Conservation (phyloP, 2,113 vertebrate genomes). For the Epinephelus lanceolatus region DNA sequence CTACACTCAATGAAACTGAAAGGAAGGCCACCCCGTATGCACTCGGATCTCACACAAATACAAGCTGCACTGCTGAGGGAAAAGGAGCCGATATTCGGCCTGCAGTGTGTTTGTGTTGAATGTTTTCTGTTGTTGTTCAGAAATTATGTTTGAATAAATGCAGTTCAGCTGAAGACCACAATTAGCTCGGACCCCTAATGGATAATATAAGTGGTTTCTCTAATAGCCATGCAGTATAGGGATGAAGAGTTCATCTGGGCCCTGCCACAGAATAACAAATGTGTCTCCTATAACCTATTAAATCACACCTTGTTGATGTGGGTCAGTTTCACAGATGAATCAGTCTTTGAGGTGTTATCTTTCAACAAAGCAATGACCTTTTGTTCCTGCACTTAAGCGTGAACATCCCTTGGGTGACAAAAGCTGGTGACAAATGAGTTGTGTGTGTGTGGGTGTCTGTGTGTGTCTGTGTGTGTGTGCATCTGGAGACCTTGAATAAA, state of each 20-base stretch:
- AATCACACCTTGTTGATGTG: slow-evolving; percentile 38
- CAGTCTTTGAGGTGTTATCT: slow-evolving; percentile 35
- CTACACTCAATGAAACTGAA: slow-evolving; percentile 24
- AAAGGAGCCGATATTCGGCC: background rate
- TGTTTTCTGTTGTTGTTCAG: background rate
- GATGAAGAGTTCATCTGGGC: slow-evolving; percentile 6
- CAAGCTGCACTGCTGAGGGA: background rate
- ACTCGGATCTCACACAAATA: background rate
- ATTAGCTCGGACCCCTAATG: background rate
- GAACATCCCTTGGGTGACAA: slow-evolving; percentile 9
- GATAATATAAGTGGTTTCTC: background rate
- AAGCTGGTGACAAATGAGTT: slow-evolving; percentile 11
- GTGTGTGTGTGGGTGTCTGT: background rate
- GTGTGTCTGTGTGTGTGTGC: background rate
- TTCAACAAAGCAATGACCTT: slow-evolving; percentile 46
- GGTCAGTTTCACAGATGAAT: slow-evolving; percentile 50
- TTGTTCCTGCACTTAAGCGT: slow-evolving; percentile 31
- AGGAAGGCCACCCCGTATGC: slow-evolving; percentile 4
- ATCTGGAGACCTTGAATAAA: slow-evolving; percentile 12
- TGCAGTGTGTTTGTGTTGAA: background rate
- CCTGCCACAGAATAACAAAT: background rate
- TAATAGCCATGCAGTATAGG: background rate
- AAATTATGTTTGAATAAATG: background rate
- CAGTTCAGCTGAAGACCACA: background rate
- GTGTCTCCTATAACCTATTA: background rate